Percentiles rank a stretch among this genome's conserved stretches.
These are phyloP conservation scores for Enteromius thamalakanensis DNA, from an alignment of 2,797 vertebrate genomes.

Conservation along the genomic window DNA sequence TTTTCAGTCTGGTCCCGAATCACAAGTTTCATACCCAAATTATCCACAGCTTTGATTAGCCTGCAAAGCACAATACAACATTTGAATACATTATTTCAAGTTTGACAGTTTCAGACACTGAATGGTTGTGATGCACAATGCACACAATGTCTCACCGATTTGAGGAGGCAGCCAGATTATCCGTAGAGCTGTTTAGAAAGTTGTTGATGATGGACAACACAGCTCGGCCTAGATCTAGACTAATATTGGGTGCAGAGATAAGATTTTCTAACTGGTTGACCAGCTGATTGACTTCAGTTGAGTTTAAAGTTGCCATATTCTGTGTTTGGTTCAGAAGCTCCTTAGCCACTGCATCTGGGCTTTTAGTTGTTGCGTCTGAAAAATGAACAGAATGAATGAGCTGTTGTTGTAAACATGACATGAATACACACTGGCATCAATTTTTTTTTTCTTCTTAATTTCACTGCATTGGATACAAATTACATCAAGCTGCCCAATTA, in stretches of 20 bases:
- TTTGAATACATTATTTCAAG: background rate
- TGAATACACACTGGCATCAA: background rate
- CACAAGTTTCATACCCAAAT: conserved; percentile 82
- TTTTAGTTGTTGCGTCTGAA: conserved; percentile 27
- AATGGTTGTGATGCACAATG: background rate
- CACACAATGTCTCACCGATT: conserved; percentile 77
- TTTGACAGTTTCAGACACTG: background rate
- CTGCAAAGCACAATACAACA: conserved; percentile 68
- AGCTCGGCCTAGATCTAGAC: conserved; percentile 65
- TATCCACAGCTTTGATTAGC: conserved; percentile 84
- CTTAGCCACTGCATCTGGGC: conserved; percentile 39
- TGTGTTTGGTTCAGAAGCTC: conserved; percentile 64
- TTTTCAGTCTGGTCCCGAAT: conserved; percentile 69
- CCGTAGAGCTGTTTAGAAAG: conserved; percentile 74
- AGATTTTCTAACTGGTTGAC: conserved; percentile 66
- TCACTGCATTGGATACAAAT: background rate
- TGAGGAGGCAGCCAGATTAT: conserved; percentile 74
- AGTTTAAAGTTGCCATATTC: conserved; percentile 63
- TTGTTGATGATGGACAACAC: conserved; percentile 78
- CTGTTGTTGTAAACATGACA: background rate
- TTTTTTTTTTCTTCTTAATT: background rate
- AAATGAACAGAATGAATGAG: background rate
- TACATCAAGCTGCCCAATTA: background rate
- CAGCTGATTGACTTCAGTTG: conserved; percentile 66
- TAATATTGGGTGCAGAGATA: conserved; percentile 64